Evolutionary conservation across 2,113 vertebrate genomes (phyloP), one percentile per base, ranked within the genome.

Genomic region (Erythrocercus mccallii): DNA sequence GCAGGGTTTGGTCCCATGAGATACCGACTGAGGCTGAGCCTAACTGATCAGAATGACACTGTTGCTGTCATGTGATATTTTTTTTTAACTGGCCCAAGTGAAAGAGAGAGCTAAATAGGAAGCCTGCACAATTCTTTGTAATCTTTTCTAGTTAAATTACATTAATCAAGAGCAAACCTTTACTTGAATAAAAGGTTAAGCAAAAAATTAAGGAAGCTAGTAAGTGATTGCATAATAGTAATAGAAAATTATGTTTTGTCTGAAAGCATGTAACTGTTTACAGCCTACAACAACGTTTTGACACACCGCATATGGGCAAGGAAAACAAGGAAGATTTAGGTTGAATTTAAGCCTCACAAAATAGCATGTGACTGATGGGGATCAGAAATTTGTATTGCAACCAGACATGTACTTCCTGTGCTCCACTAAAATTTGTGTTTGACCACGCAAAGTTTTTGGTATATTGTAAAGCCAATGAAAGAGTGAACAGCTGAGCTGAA

Each of bases 321-420:
- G 28, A 28, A 78, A 73, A 35, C 0, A 0, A 18, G 28, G 20
- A 8, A 25, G 38, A 31, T 57, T 70, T 40, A 62, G 20, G 25
- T 16, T 92, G 42, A 85, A 74, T 37, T 73, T 50, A 66, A 81
- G 28, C 38, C 42, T 53, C 51, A 33, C 5, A 62, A 35, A 72
- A 33, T 5, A 27, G 4, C 4, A 4, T 5, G 40, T 0, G 4
- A 12, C 15, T 69, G 61, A 45, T 9, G 25, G 16, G 37, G 17
- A 33, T 72, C 44, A 56, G 35, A 31, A 40, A 14, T 94, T 72
- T 77, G 5, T 58, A 4, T 14, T 54, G n/a, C 38, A 40, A 48
- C 12, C 0, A 10, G 22, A 5, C 23, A 10, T 1, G 6, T 60
- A 21, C 25, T 77, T 81, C 45, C 35, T 35, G 23, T 35, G 13